phyloP scores from a whole-genome alignment of 2,113 vertebrate species.

The Cygnus buccinator region DNA sequence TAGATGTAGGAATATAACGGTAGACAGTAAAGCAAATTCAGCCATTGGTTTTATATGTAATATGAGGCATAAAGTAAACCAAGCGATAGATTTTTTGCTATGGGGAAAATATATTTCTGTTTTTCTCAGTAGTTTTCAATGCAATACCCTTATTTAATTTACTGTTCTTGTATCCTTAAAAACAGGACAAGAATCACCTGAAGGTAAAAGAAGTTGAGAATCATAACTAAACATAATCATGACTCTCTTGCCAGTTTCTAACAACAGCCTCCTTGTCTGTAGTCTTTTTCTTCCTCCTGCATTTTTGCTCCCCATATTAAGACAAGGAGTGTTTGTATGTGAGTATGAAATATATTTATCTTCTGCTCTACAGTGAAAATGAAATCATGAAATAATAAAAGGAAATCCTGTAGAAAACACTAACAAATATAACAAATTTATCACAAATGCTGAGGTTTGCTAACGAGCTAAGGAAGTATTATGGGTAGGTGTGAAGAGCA shows the following conservation, averaged over 20 bases:
- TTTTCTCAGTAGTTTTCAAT: constrained; percentile 22
- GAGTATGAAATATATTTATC: background rate
- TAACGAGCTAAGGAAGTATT: background rate
- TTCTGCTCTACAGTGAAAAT: background rate
- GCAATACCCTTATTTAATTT: constrained; percentile 25
- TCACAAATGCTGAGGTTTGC: background rate
- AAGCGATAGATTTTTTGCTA: constrained; percentile 36
- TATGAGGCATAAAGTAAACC: background rate
- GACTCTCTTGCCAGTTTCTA: background rate
- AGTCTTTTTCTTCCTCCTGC: background rate
- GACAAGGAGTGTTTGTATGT: background rate
- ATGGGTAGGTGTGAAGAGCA: background rate
- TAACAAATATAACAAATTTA: background rate
- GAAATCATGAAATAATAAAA: background rate
- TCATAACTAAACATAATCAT: background rate
- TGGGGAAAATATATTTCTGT: background rate
- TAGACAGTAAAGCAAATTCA: constrained; percentile 18
- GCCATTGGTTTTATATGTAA: constrained; percentile 4
- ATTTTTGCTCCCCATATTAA: background rate
- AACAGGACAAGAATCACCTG: background rate
- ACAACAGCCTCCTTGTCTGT: background rate
- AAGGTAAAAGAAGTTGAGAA: constrained; percentile 12
- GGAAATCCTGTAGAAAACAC: background rate
- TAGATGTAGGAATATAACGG: background rate
- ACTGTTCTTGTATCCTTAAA: constrained; percentile 14